phyloP scores from a whole-genome alignment of 2,888 invertebrate genomes.

The Cylloceria caligata region DNA sequence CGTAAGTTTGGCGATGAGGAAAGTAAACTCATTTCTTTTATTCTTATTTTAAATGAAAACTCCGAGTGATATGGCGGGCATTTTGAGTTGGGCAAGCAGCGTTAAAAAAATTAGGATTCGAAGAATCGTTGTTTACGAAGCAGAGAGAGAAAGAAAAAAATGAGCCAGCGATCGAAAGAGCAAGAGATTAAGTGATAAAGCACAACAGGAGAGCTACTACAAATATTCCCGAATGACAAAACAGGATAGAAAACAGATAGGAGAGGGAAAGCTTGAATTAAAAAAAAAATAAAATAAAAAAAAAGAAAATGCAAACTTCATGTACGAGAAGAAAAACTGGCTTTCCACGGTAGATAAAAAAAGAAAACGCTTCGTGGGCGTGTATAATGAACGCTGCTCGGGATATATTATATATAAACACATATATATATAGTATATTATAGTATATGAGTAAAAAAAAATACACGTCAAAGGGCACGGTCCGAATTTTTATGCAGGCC shows the following conservation, averaged over 20 bases:
- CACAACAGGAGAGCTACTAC: not conserved
- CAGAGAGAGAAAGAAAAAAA: conserved; percentile 4
- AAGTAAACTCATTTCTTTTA: not conserved
- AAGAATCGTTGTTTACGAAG: conserved; percentile 5
- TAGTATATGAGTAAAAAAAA: conserved; percentile 57
- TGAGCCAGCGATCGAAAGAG: not conserved
- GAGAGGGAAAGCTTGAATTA: not conserved
- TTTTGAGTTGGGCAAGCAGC: not conserved
- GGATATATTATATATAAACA: conserved; percentile 43
- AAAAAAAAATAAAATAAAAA: conserved; percentile 9
- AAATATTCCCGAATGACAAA: conserved; percentile 15
- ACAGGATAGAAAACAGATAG: not conserved
- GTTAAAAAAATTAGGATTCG: not conserved
- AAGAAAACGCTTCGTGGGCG: conserved; percentile 54
- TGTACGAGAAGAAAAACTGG: too few relatives aligned
- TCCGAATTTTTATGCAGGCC: conserved; percentile 79
- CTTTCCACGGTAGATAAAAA: conserved; percentile 45
- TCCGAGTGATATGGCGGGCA: conserved; percentile 1
- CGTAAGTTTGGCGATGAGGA: not conserved
- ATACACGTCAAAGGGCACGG: conserved; percentile 60
- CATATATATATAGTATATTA: conserved; percentile 48
- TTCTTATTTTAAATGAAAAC: not conserved
- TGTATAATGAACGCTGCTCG: conserved; percentile 57
- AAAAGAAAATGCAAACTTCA: too few relatives aligned
- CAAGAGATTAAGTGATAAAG: not conserved